phyloP scores from a whole-genome alignment of 1,140 invertebrate species.

The Nasonia giraulti region DNA sequence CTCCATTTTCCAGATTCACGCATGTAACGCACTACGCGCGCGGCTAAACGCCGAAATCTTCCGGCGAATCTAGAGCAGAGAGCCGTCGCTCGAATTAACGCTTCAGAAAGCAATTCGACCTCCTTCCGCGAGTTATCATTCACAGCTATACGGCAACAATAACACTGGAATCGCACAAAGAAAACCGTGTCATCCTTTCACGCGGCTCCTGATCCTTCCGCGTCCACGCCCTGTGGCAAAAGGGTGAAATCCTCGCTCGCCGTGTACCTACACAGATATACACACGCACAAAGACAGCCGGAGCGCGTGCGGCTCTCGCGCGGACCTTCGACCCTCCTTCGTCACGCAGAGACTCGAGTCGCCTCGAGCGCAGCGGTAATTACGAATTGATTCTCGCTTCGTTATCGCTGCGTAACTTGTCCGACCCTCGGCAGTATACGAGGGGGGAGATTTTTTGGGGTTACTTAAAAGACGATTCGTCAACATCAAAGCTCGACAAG shows the following conservation, averaged over 20 bases:
- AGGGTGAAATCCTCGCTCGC: background rate
- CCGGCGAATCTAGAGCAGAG: background rate
- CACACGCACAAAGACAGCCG: background rate
- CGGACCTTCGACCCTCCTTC: conserved; percentile 5
- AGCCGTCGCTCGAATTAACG: background rate
- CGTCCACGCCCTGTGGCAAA: background rate
- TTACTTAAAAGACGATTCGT: conserved; percentile 34
- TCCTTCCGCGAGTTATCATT: background rate
- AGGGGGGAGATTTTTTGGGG: background rate
- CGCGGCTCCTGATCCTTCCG: background rate
- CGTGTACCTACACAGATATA: background rate
- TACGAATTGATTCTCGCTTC: conserved; percentile 47
- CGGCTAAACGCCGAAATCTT: background rate
- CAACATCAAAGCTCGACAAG: conserved; percentile 39
- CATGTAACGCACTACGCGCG: background rate
- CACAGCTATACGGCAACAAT: background rate
- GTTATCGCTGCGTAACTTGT: conserved; percentile 22
- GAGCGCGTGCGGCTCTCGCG: conserved; percentile 18
- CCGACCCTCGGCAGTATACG: conserved; percentile 13
- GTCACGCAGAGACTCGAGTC: background rate
- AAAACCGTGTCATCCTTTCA: background rate
- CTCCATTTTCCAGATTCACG: background rate
- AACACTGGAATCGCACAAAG: background rate
- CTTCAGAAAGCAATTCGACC: background rate
- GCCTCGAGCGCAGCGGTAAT: conserved; percentile 26